These are phyloP conservation scores for Oncopodura yosiiana DNA, from an alignment of 1,140 invertebrate genomes.

Conservation along the genomic window DNA sequence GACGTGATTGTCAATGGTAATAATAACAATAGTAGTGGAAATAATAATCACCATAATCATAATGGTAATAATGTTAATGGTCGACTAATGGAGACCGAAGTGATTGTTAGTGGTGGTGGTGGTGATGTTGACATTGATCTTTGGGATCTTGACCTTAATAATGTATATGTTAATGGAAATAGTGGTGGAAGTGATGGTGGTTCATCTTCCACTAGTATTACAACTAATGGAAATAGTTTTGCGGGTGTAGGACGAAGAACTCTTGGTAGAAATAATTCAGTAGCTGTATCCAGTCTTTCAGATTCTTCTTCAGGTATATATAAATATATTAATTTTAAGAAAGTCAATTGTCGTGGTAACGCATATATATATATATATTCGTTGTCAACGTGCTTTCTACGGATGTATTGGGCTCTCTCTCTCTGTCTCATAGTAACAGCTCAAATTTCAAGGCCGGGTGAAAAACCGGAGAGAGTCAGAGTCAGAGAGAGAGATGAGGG, in stretches of 20 bases:
- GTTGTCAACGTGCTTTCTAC: too few relatives aligned
- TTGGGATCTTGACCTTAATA: slow-evolving; percentile 58
- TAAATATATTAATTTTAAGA: too few relatives aligned
- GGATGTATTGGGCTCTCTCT: too few relatives aligned
- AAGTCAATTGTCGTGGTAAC: too few relatives aligned
- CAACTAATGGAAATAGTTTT: slow-evolving; percentile 38
- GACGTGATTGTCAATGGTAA: too few relatives aligned
- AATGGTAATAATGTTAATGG: slow-evolving; percentile 48
- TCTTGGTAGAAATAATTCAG: slow-evolving; percentile 16
- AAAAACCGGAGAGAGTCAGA: too few relatives aligned
- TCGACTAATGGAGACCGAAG: slow-evolving; percentile 37
- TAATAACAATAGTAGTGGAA: slow-evolving; percentile 3
- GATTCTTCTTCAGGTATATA: slow-evolving; percentile 26
- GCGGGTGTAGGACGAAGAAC: slow-evolving; percentile 14
- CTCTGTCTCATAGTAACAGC: too few relatives aligned
- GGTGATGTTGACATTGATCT: slow-evolving; percentile 65
- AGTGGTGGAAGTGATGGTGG: slow-evolving; percentile 28
- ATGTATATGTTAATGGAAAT: slow-evolving; percentile 34
- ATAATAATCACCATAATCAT: slow-evolving; percentile 34
- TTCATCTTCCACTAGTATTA: slow-evolving; percentile 39
- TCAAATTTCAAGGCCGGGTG: too few relatives aligned
- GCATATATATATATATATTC: too few relatives aligned
- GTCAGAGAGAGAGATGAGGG: too few relatives aligned
- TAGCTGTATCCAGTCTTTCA: slow-evolving; percentile 25
- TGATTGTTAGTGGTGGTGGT: slow-evolving; percentile 33